Evolutionary conservation across 2,797 vertebrate genomes (phyloP).

Genomic region (Lithobates sylvaticus): DNA sequence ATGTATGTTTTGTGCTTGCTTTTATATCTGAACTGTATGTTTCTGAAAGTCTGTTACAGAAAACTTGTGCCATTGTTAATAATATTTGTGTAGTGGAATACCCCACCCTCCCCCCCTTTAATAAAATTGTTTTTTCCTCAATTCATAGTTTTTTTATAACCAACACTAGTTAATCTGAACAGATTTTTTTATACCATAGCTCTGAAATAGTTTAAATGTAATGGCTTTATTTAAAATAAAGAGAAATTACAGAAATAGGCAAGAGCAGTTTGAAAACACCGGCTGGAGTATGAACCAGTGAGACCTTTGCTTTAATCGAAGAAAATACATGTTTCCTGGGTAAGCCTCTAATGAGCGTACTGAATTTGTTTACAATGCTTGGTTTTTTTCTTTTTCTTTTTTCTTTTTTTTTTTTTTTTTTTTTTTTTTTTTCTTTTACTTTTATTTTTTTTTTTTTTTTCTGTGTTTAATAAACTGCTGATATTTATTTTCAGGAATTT

Average conservation of each 20-base stretch:
- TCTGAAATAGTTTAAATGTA: conserved; percentile 39
- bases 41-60: conserved; percentile 49
- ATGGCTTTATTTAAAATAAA: conserved; percentile 33
- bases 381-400: conserved; percentile 59
- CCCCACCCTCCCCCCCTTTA: conserved; percentile 66
- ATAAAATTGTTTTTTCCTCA: conserved; percentile 77
- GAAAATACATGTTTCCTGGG: conserved; percentile 45
- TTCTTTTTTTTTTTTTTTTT: not conserved
- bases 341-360: conserved; percentile 37
- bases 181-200: conserved; percentile 18
- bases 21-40: conserved; percentile 50
- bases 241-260: conserved; percentile 20
- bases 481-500: conserved; percentile 92
- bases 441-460: conserved; percentile 33
- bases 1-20: conserved; percentile 37
- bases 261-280: conserved; percentile 36
- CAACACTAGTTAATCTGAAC: conserved; percentile 64
- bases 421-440: not conserved
- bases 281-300: conserved; percentile 46
- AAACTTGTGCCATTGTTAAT: conserved; percentile 40
- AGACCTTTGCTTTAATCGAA: conserved; percentile 44
- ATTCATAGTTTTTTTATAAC: conserved; percentile 75
- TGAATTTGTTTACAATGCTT: conserved; percentile 59
- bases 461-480: conserved; percentile 83
- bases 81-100: conserved; percentile 47